Conservation (phyloP, 1,140 invertebrate genomes). For the Prorops nasuta region DNA sequence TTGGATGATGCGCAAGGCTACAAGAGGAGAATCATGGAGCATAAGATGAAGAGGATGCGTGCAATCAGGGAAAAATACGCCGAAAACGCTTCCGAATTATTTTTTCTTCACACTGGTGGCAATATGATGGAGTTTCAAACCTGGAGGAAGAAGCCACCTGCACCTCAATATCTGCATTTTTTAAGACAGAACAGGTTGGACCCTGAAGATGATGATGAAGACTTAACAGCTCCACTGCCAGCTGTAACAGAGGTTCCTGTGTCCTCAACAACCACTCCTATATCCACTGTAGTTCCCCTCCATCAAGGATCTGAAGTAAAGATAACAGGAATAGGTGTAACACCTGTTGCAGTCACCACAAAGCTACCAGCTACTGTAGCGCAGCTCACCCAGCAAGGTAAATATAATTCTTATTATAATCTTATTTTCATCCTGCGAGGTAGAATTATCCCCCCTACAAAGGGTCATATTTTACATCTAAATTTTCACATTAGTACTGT, state of each 20-base stretch:
- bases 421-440: neutral
- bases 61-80: slow-evolving; percentile 63
- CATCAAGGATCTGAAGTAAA: slow-evolving; percentile 61
- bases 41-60: slow-evolving; percentile 52
- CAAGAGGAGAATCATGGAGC: slow-evolving; percentile 51
- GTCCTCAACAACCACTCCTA: slow-evolving; percentile 4
- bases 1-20: slow-evolving; percentile 39
- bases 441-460: neutral
- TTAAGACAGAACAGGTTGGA: slow-evolving; percentile 74
- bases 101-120: slow-evolving; percentile 79
- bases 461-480: too few relatives aligned
- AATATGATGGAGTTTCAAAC: slow-evolving; percentile 83
- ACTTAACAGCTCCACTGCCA: slow-evolving; percentile 46
- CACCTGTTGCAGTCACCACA: slow-evolving; percentile 64
- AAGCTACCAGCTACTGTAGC: slow-evolving; percentile 63
- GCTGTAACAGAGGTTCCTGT: slow-evolving; percentile 37
- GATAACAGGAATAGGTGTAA: slow-evolving; percentile 62
- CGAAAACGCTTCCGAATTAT: slow-evolving; percentile 80
- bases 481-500: too few relatives aligned
- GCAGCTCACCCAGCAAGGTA: slow-evolving; percentile 61
- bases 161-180: slow-evolving; percentile 71
- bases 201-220: slow-evolving; percentile 62
- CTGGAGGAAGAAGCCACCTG: slow-evolving; percentile 77
- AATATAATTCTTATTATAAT: slow-evolving; percentile 4
- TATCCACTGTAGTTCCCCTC: slow-evolving; percentile 21